These are phyloP conservation scores for Thomomys bottae DNA, from an alignment of 2,113 vertebrate genomes.

Conservation along the genomic window DNA sequence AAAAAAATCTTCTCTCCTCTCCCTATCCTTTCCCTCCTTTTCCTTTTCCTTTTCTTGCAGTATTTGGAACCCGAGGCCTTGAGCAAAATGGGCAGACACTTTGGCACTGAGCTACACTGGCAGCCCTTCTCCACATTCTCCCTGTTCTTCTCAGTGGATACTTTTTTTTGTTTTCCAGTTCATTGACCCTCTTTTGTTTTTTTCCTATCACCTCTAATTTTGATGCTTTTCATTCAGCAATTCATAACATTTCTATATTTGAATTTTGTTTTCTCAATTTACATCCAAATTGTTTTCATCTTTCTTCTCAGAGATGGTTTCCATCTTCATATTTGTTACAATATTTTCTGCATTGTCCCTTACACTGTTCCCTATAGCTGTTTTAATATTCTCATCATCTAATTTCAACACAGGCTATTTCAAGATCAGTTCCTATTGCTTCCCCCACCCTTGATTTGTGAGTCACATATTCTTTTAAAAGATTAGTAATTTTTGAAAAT, in stretches of 20 bases:
- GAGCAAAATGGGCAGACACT: no score
- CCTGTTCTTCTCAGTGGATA: not conserved
- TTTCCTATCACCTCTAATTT: not conserved
- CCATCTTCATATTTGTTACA: not conserved
- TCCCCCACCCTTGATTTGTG: not conserved
- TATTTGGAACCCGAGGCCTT: no score
- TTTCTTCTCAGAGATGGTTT: not conserved
- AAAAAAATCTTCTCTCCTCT: no score
- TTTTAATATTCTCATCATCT: not conserved
- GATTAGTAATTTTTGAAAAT: not conserved
- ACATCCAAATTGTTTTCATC: not conserved
- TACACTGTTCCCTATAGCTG: not conserved
- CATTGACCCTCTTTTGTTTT: not conserved
- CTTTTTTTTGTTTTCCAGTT: constrained; percentile 42
- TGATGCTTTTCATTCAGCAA: not conserved
- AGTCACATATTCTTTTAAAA: not conserved
- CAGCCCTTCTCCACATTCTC: not conserved
- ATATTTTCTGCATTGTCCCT: not conserved
- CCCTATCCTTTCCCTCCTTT: no score
- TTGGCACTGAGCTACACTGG: no score
- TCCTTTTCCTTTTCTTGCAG: no score
- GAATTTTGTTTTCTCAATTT: constrained; percentile 35
- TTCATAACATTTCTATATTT: constrained; percentile 3
- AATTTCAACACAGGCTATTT: not conserved
- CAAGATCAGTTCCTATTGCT: not conserved